Base-by-base conservation (phyloP, 2,888 invertebrate species). In the Eumacrocentrus americanus region DNA sequence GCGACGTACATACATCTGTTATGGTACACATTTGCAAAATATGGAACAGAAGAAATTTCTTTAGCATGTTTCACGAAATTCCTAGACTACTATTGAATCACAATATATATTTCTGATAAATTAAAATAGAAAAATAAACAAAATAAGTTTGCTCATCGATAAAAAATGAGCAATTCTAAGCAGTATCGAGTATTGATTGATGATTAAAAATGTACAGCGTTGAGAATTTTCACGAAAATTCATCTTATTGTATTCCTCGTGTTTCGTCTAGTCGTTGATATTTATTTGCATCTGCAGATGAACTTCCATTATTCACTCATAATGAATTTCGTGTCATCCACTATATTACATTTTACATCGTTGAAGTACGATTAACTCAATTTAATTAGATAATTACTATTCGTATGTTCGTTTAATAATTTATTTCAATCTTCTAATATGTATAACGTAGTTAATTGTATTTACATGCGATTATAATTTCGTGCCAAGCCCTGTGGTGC, bases 11-110 rank as follows among this genome's bases (percentile, higher is more conserved):
- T 55, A 60, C 56, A 62, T 61, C 35, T n/a, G 22, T 61, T 56
- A 60, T 65, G 72, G 71, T 58, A 69, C 74, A 74, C 74, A 74
- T 62, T 74, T 69, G 66, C 66, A 70, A 72, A 72, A 68, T 74
- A 70, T 66, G 63, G 65, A 68, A 61, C 63, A 54, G 61, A 65
- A 60, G 54, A 67, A 63, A 66, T 40, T 53, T 53, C 16, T 44
- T 52, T 59, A 29, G 23, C 35, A 29, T 14, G 38, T 55, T 16
- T 29, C 20, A 55, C 52, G 52, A 46, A 59, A 61, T 63, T 61
- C 16, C 56, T 61, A 55, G 52, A 29, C 55, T 55, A 62, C 47
- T 53, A 42, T 52, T 56, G 50, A 53, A 57, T 59, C 58, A 57
- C 48, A 60, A 61, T 62, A 52, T 62, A 14, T 3, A 25, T 22